A percentile compares a stretch with the other conserved stretches of the same genome.
These are phyloP conservation scores for Hapalemur alaotrensis DNA, from an alignment of 2,797 vertebrate species.

Conservation along the genomic window DNA sequence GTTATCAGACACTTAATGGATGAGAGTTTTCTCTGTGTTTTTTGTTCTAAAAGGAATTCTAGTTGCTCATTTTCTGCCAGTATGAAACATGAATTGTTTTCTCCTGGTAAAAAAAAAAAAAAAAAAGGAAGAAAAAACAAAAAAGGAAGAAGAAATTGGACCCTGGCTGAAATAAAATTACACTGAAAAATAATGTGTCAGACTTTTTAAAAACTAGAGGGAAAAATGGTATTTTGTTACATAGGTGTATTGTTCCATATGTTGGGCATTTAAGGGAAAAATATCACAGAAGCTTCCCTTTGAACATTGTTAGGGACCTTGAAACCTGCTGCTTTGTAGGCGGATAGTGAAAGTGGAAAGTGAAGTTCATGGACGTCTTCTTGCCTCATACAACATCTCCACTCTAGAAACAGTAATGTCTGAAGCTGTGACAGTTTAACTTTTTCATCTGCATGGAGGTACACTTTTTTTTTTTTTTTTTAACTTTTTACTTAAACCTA, in stretches of 20 bases:
- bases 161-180: constrained; percentile 20
- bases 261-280: background rate
- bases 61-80: constrained; percentile 10
- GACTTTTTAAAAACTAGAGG: constrained; percentile 20
- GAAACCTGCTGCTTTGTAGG: background rate
- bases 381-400: background rate
- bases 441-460: constrained; percentile 20
- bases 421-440: constrained; percentile 18
- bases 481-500: background rate
- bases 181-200: background rate
- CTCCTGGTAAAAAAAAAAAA: background rate
- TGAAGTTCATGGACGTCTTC: background rate
- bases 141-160: background rate
- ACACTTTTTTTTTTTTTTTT: background rate
- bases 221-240: background rate
- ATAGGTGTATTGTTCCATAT: background rate
- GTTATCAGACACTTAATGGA: background rate
- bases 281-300: background rate
- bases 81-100: constrained; percentile 19
- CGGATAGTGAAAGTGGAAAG: background rate
- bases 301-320: background rate
- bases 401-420: background rate
- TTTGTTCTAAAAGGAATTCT: constrained; percentile 29
- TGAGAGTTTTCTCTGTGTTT: background rate
- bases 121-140: background rate